A percentile compares a stretch with the other conserved stretches of the same genome.
phyloP scores from a whole-genome alignment of 2,888 invertebrate species.

The Zootermopsis nevadensis region DNA sequence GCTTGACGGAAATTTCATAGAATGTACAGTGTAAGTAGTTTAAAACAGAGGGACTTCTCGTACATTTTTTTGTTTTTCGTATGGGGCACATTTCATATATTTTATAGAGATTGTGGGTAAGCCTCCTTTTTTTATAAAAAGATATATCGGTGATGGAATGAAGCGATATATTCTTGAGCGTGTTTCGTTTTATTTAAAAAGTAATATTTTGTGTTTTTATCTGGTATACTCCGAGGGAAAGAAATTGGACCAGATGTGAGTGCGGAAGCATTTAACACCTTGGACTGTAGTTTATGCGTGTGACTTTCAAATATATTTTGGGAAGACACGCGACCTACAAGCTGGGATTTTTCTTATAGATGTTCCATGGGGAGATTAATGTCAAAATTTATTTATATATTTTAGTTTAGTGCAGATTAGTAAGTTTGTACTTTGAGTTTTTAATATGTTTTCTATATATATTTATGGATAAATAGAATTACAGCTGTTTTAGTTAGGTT shows the following conservation, averaged over 20 bases:
- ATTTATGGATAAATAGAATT: constrained; percentile 33
- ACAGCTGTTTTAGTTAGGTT: not conserved
- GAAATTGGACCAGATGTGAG: not conserved
- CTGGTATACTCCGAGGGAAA: not conserved
- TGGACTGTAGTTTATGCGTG: not conserved
- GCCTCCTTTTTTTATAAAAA: constrained; percentile 9
- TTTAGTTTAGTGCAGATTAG: constrained; percentile 26
- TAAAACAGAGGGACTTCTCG: not conserved
- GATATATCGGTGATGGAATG: not conserved
- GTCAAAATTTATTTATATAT: constrained; percentile 30
- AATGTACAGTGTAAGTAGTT: constrained; percentile 6
- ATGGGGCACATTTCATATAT: not conserved
- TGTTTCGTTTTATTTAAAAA: not conserved
- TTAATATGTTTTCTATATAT: constrained; percentile 28
- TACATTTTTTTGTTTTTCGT: not conserved
- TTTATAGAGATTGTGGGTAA: not conserved
- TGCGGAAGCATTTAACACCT: not conserved
- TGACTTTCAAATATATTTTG: not conserved
- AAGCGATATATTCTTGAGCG: not conserved
- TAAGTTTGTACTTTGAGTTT: constrained; percentile 25
- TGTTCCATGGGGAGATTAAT: constrained; percentile 9
- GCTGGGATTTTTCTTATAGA: constrained; percentile 12
- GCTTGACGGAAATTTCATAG: not conserved
- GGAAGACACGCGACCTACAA: not conserved
- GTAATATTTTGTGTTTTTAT: not conserved